Percentiles rank a stretch among this genome's conserved stretches.
phyloP scores from a whole-genome alignment of 2,113 vertebrate species.

The Thermophis baileyi region DNA sequence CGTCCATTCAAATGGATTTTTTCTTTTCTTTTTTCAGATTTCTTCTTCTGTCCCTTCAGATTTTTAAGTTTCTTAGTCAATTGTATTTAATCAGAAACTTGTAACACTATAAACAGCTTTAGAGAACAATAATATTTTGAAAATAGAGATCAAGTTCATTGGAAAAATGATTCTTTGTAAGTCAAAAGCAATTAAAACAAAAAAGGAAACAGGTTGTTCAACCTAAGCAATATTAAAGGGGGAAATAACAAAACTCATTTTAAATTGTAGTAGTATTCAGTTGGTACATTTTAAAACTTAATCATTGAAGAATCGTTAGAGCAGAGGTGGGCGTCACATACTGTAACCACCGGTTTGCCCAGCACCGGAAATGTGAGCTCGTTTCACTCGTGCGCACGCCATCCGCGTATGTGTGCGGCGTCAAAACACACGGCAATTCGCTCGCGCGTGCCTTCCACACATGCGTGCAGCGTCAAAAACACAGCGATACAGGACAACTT shows the following conservation, averaged over 20 bases:
- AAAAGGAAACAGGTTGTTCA: not conserved
- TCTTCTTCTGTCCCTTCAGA: not conserved
- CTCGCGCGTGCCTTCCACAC: too few species aligned
- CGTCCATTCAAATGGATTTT: not conserved
- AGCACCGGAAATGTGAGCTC: too few species aligned
- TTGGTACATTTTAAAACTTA: not conserved
- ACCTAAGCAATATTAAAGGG: not conserved
- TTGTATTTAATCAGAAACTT: not conserved
- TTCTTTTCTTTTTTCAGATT: not conserved
- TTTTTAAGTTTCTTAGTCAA: not conserved
- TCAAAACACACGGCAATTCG: too few species aligned
- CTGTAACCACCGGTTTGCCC: too few species aligned
- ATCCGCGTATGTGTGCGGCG: too few species aligned
- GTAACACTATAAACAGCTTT: not conserved
- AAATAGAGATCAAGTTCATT: not conserved
- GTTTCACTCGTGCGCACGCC: too few species aligned
- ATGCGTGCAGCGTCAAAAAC: too few species aligned
- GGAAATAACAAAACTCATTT: not conserved
- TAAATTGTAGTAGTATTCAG: not conserved
- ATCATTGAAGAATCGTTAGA: not conserved
- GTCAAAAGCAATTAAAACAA: not conserved
- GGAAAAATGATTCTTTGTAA: not conserved
- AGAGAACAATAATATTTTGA: not conserved
- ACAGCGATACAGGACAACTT: too few species aligned
- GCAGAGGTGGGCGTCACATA: too few species aligned